Evolutionary conservation across 2,888 invertebrate genomes (phyloP).

Genomic region (Hydropsyche betteni): DNA sequence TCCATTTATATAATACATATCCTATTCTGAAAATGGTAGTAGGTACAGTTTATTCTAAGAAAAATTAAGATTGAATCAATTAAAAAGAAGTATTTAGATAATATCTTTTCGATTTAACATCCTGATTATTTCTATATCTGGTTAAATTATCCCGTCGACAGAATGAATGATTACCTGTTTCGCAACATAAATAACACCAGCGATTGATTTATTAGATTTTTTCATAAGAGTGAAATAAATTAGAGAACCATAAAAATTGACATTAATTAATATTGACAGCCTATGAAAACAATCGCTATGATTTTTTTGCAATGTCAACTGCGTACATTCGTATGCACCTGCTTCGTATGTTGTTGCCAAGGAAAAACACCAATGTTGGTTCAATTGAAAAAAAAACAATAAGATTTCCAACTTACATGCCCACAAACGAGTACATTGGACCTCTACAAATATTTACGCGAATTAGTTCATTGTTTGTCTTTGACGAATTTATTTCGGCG

Average conservation of each 20-base stretch:
- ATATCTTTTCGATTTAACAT: neutral
- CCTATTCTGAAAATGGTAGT: too few relatives aligned
- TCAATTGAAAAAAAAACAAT: neutral
- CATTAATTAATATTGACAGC: too few relatives aligned
- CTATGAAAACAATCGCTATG: too few relatives aligned
- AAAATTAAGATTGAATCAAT: too few relatives aligned
- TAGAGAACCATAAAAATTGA: neutral
- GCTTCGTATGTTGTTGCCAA: too few relatives aligned
- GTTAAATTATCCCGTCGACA: neutral
- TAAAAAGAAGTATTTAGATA: too few relatives aligned
- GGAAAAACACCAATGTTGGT: too few relatives aligned
- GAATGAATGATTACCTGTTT: neutral
- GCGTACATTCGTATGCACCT: too few relatives aligned
- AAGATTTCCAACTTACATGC: neutral
- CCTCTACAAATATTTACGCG: constrained; percentile 2
- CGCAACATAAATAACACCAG: neutral
- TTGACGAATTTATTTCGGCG: too few relatives aligned
- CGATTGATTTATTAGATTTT: constrained; percentile 6
- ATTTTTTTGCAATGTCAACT: too few relatives aligned
- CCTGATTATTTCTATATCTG: constrained; percentile 20
- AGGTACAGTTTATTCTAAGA: too few relatives aligned
- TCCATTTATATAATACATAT: too few relatives aligned
- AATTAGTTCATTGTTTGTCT: constrained; percentile 15
- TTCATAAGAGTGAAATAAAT: neutral
- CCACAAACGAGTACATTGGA: neutral